A percentile compares a stretch with the other conserved stretches of the same genome.
Evolutionary conservation across 2,888 invertebrate species (phyloP).

Genomic region (Apodemia duryi): DNA sequence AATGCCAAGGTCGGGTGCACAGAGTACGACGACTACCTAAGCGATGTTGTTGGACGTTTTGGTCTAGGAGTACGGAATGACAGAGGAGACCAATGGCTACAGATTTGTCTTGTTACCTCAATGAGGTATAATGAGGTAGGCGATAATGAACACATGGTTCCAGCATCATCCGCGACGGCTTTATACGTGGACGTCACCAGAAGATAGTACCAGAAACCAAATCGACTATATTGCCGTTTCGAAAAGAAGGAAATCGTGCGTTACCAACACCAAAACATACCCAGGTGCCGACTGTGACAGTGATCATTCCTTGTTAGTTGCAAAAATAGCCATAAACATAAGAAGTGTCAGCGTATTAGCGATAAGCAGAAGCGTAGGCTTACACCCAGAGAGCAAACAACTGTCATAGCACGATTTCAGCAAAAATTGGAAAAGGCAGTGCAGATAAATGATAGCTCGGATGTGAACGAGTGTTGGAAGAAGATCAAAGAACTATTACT

Average conservation of each 20-base stretch:
- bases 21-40: slow-evolving; percentile 16
- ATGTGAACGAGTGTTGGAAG: neutral
- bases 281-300: neutral
- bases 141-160: slow-evolving; percentile 20
- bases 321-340: neutral
- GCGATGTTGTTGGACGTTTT: slow-evolving; percentile 17
- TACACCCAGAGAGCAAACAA: neutral
- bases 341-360: neutral
- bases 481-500: neutral
- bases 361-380: neutral
- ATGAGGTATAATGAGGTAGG: neutral
- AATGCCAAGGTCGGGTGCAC: slow-evolving; percentile 20
- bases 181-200: slow-evolving; percentile 11
- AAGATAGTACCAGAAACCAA: neutral
- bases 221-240: neutral
- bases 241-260: neutral
- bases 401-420: neutral
- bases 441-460: neutral
- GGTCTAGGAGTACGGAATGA: slow-evolving; percentile 20
- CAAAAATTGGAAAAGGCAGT: neutral
- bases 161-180: slow-evolving; percentile 14
- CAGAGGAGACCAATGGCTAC: slow-evolving; percentile 18
- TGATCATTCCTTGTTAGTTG: neutral
- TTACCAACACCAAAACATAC: neutral
- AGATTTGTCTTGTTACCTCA: slow-evolving; percentile 17